These are phyloP conservation scores for Mycteria americana DNA, from an alignment of 2,797 vertebrate genomes.

Conservation along the genomic window DNA sequence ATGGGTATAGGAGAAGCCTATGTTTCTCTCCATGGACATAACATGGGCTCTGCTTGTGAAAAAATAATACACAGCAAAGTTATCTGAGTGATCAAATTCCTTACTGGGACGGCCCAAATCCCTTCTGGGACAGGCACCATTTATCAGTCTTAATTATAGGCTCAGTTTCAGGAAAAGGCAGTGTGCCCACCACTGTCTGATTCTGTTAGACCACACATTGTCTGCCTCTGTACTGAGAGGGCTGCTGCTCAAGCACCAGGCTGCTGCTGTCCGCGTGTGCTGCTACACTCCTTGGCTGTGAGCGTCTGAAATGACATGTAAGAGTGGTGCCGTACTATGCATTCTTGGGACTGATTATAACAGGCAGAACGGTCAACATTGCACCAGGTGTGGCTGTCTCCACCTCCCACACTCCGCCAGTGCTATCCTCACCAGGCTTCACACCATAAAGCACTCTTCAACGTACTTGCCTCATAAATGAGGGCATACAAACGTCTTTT, in stretches of 20 bases:
- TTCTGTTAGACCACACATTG: background rate
- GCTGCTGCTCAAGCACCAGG: background rate
- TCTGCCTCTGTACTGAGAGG: background rate
- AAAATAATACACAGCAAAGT: background rate
- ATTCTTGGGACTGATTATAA: background rate
- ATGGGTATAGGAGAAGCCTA: background rate
- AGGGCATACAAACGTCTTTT: background rate
- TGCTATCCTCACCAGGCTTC: background rate
- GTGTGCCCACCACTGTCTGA: background rate
- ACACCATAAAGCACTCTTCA: background rate
- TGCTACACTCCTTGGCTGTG: background rate
- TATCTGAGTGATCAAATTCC: background rate
- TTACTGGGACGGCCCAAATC: background rate
- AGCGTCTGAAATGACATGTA: background rate
- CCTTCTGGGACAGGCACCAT: background rate
- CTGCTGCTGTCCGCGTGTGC: fast-evolving
- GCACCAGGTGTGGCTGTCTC: background rate
- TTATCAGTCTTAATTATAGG: background rate
- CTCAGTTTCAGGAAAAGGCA: background rate
- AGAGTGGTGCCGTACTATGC: background rate
- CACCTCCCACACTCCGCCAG: background rate
- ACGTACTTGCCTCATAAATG: background rate
- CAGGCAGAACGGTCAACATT: background rate
- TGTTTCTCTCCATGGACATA: background rate
- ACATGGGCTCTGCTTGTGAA: background rate